phyloP scores from a whole-genome alignment of 64 coral and sea anemone species.

The Montipora capricornis region DNA sequence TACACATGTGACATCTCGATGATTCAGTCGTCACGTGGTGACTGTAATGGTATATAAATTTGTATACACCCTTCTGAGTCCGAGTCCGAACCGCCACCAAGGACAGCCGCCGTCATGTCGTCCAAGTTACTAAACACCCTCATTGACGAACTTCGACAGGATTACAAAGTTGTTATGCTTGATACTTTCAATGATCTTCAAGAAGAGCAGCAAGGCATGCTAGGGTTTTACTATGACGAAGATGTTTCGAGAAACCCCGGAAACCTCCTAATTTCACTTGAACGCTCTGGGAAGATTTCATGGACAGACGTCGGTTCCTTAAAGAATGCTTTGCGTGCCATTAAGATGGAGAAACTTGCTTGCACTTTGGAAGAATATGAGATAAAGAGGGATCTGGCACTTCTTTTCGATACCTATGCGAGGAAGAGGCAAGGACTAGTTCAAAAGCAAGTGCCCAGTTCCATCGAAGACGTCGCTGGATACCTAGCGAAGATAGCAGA shows the following conservation, averaged over 20 bases:
- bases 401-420: constrained; percentile 1
- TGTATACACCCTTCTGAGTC: no score
- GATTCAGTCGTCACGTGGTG: no score
- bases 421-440: neutral
- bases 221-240: neutral
- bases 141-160: neutral
- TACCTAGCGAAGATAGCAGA: neutral
- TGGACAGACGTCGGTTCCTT: constrained; percentile 4
- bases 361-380: neutral
- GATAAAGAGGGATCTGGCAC: neutral
- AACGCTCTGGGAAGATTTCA: neutral
- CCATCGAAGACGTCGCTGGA: neutral
- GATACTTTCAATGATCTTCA: neutral
- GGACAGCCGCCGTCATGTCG: no score
- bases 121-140: neutral
- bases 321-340: neutral
- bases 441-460: neutral
- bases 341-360: neutral
- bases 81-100: no score
- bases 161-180: neutral
- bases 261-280: neutral
- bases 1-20: no score
- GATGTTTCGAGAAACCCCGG: neutral
- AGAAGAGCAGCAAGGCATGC: neutral
- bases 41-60: no score